These are phyloP conservation scores for Rhegmatorhina hoffmannsi DNA, from an alignment of 2,113 vertebrate species.

Conservation along the genomic window DNA sequence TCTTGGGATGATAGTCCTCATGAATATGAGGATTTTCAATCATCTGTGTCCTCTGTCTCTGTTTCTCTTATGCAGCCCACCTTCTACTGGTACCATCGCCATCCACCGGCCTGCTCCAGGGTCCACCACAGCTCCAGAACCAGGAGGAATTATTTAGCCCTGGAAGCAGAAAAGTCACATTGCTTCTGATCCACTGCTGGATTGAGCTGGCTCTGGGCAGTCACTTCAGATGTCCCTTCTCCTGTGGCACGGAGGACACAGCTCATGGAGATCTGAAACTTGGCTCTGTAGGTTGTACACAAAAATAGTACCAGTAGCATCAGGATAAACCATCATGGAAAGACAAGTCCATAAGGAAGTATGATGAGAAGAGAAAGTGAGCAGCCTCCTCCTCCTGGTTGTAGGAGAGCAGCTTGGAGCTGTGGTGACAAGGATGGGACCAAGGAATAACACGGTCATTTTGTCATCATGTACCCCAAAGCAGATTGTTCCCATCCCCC, in stretches of 20 bases:
- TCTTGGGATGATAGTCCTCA: background rate
- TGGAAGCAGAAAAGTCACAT: background rate
- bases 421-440: background rate
- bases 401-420: background rate
- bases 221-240: background rate
- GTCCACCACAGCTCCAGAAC: background rate
- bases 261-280: background rate
- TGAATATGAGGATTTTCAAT: background rate
- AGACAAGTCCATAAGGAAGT: background rate
- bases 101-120: background rate
- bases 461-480: background rate
- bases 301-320: background rate
- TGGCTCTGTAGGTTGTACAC: background rate
- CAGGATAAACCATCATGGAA: background rate
- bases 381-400: background rate
- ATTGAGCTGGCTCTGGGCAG: background rate
- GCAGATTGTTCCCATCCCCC: background rate
- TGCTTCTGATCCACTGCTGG: background rate
- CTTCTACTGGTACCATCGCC: background rate
- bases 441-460: background rate
- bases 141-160: background rate
- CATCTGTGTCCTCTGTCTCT: background rate
- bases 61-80: background rate
- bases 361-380: background rate
- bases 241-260: background rate